These are phyloP conservation scores for Thaumetopoea pityocampa DNA, from an alignment of 1,140 invertebrate species.

Conservation along the genomic window DNA sequence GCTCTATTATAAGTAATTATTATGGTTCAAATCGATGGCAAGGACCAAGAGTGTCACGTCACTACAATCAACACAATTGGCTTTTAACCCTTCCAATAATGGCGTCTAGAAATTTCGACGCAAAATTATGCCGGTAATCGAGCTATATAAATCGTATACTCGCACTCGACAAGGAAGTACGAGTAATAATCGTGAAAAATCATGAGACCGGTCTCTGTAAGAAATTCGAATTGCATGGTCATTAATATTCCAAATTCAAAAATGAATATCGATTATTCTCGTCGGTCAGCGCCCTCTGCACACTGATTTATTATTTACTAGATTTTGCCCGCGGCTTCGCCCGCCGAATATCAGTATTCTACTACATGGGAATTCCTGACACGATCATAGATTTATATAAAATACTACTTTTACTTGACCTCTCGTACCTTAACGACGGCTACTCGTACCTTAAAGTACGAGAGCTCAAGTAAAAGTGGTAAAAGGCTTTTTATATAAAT, in stretches of 20 bases:
- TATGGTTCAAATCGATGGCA: conserved; percentile 35
- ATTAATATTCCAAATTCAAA: conserved; percentile 15
- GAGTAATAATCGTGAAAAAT: too few relatives aligned
- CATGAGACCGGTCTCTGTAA: conserved; percentile 6
- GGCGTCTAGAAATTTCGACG: conserved; percentile 42
- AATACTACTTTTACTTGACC: too few relatives aligned
- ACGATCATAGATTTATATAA: too few relatives aligned
- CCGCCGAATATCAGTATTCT: too few relatives aligned
- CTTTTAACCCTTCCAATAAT: conserved; percentile 41
- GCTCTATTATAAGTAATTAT: conserved; percentile 23
- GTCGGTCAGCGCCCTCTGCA: conserved; percentile 14
- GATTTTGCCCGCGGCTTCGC: background rate
- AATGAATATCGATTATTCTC: conserved; percentile 10
- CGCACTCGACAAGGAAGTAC: too few relatives aligned
- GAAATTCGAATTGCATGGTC: conserved; percentile 8
- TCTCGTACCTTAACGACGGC: too few relatives aligned
- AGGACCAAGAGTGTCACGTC: conserved; percentile 31
- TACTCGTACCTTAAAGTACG: too few relatives aligned
- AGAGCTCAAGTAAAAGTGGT: too few relatives aligned
- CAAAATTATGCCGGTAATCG: conserved; percentile 10
- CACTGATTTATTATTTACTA: conserved; percentile 2
- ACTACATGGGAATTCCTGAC: too few relatives aligned
- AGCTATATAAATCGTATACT: conserved; percentile 4
- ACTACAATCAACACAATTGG: conserved; percentile 46
- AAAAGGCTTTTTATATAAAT: too few relatives aligned